A percentile compares a stretch with the other conserved stretches of the same genome.
These are phyloP conservation scores for Micoletzkya japonica DNA, from an alignment of 2,888 invertebrate genomes.

Conservation along the genomic window DNA sequence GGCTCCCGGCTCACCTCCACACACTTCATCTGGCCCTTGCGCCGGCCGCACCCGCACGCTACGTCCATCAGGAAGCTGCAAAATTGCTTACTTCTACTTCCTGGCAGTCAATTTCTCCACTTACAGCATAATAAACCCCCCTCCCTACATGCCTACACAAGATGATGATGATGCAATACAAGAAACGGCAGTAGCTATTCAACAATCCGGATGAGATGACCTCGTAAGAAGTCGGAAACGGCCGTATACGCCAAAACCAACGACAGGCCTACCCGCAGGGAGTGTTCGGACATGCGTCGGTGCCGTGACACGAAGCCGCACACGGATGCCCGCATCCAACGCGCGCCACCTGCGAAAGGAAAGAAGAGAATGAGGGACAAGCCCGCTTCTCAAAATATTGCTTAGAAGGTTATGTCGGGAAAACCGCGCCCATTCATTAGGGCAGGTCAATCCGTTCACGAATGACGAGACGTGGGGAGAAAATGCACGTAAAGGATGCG, in stretches of 20 bases:
- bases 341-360: slow-evolving; percentile 68
- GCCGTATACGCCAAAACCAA: neutral
- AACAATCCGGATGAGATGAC: too few species aligned
- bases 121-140: neutral
- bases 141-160: neutral
- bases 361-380: too few species aligned
- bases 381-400: too few species aligned
- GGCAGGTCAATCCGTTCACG: too few species aligned
- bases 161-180: too few species aligned
- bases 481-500: too few species aligned
- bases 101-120: neutral
- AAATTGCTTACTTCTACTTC: too few species aligned
- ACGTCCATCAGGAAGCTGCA: slow-evolving; percentile 69
- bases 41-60: slow-evolving; percentile 50
- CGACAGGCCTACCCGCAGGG: slow-evolving; percentile 67
- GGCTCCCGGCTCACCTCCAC: slow-evolving; percentile 36
- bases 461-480: too few species aligned
- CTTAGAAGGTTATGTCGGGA: too few species aligned
- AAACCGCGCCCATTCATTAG: too few species aligned
- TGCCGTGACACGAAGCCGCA: slow-evolving; percentile 80
- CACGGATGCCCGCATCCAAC: slow-evolving; percentile 83
- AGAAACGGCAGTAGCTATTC: too few species aligned
- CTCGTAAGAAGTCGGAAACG: too few species aligned
- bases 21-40: slow-evolving; percentile 39
- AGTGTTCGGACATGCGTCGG: slow-evolving; percentile 73